A percentile compares a stretch with the other conserved stretches of the same genome.
phyloP scores from a whole-genome alignment of 2,888 invertebrate species.

The Nudaria mundana region DNA sequence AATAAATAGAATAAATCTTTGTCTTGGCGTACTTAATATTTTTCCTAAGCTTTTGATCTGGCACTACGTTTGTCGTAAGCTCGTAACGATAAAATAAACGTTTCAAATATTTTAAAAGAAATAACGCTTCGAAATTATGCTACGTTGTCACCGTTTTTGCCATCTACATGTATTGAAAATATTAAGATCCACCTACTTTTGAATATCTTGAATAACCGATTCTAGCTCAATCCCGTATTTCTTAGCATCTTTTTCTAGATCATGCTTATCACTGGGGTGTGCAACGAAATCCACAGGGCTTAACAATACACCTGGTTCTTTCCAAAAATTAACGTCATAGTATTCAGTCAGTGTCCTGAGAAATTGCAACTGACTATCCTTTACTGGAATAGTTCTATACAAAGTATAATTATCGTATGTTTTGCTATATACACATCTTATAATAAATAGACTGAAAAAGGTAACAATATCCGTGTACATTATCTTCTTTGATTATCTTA shows the following conservation, averaged over 20 bases:
- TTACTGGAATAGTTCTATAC: slow-evolving; percentile 49
- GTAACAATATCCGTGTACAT: slow-evolving; percentile 9
- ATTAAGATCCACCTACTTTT: slow-evolving; percentile 41
- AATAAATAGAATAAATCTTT: too few species aligned
- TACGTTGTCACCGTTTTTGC: too few species aligned
- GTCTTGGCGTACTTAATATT: too few species aligned
- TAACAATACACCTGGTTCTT: slow-evolving; percentile 39
- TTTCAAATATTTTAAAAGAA: too few species aligned
- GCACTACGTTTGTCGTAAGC: too few species aligned
- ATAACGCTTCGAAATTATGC: too few species aligned
- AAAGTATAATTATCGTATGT: slow-evolving; percentile 52
- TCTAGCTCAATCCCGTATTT: slow-evolving; percentile 40
- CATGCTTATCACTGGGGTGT: slow-evolving; percentile 36
- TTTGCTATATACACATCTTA: slow-evolving; percentile 13
- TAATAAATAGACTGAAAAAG: slow-evolving; percentile 8
- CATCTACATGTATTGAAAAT: too few species aligned
- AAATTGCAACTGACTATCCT: slow-evolving; percentile 43
- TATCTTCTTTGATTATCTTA: slow-evolving; percentile 3
- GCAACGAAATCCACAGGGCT: slow-evolving; percentile 56
- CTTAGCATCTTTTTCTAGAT: slow-evolving; percentile 38
- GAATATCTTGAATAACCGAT: slow-evolving; percentile 52
- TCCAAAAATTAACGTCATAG: slow-evolving; percentile 55
- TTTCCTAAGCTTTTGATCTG: too few species aligned
- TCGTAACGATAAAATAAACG: too few species aligned
- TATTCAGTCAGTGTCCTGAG: slow-evolving; percentile 37